Evolutionary conservation across 2,113 vertebrate genomes (phyloP).

Genomic region (Plecotus auritus): DNA sequence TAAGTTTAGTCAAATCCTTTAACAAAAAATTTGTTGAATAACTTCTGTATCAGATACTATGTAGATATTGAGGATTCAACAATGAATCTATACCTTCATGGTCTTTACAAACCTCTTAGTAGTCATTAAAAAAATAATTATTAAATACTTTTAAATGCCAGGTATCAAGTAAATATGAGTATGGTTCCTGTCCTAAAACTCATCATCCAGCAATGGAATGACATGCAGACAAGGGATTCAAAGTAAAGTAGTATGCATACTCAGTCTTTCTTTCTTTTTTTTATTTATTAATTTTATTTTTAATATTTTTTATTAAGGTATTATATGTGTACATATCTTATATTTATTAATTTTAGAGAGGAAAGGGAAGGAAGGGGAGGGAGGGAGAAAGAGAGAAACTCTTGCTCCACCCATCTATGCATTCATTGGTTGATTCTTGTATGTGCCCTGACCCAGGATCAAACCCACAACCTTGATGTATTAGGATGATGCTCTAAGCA

Average conservation of each 20-base stretch:
- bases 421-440: background rate
- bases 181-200: background rate
- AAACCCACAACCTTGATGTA: background rate
- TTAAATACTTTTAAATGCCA: background rate
- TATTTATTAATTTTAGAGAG: background rate
- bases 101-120: background rate
- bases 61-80: background rate
- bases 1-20: background rate
- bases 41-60: background rate
- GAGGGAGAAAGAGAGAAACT: background rate
- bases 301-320: no score
- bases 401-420: background rate
- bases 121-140: constrained; percentile 1
- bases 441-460: background rate
- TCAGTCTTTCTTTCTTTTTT: background rate
- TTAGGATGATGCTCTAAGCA: background rate
- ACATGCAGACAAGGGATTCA: background rate
- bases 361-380: background rate
- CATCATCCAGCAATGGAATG: background rate
- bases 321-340: no score
- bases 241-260: background rate
- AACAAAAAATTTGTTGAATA: constrained; percentile 14
- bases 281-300: background rate
- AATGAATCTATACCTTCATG: background rate
- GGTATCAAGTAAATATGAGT: background rate